These are phyloP conservation scores for Bagarius yarrelli DNA, from an alignment of 2,113 vertebrate species.

Conservation along the genomic window DNA sequence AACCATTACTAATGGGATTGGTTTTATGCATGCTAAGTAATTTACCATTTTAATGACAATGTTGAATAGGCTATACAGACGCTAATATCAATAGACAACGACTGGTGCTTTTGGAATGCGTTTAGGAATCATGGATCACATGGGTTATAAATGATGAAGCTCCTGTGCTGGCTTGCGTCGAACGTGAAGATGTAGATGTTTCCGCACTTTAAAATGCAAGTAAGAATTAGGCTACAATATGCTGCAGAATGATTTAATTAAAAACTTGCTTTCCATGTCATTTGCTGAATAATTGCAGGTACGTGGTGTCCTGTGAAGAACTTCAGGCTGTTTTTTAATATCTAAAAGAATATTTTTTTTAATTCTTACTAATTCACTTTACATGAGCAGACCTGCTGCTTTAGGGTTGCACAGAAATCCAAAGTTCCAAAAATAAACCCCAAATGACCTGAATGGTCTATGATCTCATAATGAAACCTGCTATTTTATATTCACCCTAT, in stretches of 20 bases:
- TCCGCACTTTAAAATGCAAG: neutral
- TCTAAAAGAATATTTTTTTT: too few relatives aligned
- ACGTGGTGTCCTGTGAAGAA: neutral
- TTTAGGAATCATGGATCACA: neutral
- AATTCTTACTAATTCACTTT: neutral
- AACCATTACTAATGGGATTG: neutral
- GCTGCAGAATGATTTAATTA: neutral
- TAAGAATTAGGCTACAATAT: neutral
- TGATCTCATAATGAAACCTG: neutral
- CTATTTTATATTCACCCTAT: conserved; percentile 3
- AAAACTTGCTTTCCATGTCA: neutral
- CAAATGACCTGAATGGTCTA: neutral
- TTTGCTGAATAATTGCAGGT: neutral
- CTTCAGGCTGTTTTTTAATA: too few relatives aligned
- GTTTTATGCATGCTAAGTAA: conserved; percentile 1
- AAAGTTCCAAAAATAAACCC: neutral
- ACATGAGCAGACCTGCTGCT: neutral
- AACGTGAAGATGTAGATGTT: neutral
- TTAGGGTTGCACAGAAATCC: neutral
- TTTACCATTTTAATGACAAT: neutral
- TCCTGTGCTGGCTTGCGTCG: neutral
- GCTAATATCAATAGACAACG: neutral
- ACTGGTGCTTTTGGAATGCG: neutral
- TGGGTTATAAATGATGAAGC: neutral
- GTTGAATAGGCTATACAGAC: neutral